These are phyloP conservation scores for Drosophila anceps DNA, from an alignment of 2,888 invertebrate species.

Conservation along the genomic window DNA sequence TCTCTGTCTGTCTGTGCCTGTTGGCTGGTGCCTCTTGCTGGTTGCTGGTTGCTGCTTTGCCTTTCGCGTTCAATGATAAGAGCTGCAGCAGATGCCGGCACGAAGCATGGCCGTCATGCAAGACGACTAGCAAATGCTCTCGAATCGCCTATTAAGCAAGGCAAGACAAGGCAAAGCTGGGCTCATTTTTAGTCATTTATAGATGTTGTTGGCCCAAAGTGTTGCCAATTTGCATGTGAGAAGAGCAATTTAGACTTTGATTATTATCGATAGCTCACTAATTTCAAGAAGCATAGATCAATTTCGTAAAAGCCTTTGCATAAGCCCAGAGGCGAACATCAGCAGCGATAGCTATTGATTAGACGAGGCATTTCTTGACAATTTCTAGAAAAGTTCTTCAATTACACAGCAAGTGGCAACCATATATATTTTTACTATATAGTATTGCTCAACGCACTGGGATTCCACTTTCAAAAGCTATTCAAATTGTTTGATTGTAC, in stretches of 20 bases:
- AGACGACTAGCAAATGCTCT: constrained; percentile 26
- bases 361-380: too few relatives aligned
- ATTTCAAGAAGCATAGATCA: too few relatives aligned
- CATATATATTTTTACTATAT: neutral
- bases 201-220: too few relatives aligned
- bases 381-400: neutral
- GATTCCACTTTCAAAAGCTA: neutral
- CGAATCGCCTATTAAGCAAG: neutral
- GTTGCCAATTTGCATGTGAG: too few relatives aligned
- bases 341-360: too few relatives aligned
- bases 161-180: too few relatives aligned
- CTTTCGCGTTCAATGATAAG: constrained; percentile 31
- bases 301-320: too few relatives aligned
- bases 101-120: neutral
- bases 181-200: too few relatives aligned
- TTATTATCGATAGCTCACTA: too few relatives aligned
- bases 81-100: constrained; percentile 10
- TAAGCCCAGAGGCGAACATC: too few relatives aligned
- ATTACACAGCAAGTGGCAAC: neutral
- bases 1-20: constrained; percentile 19
- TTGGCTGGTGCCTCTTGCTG: neutral
- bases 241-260: too few relatives aligned
- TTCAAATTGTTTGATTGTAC: constrained; percentile 8
- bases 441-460: neutral
- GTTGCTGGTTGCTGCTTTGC: constrained; percentile 3